Conservation (phyloP, 2,113 vertebrate genomes). For the Oreocharis arfaki region DNA sequence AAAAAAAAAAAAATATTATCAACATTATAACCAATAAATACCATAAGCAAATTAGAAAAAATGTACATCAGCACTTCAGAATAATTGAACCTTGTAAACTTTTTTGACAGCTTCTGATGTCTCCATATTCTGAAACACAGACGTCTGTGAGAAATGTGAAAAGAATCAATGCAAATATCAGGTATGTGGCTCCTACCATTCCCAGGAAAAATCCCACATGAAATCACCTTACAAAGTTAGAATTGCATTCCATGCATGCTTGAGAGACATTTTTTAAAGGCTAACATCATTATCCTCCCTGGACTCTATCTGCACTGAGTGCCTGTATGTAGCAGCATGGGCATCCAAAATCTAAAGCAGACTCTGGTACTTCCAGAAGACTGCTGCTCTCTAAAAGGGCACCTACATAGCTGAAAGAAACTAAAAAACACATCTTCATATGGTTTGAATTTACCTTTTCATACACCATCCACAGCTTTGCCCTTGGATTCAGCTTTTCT, state of each 20-base stretch:
- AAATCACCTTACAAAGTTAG: neutral
- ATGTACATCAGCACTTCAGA: neutral
- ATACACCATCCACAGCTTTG: constrained; percentile 39
- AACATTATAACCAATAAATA: neutral
- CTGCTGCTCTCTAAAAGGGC: neutral
- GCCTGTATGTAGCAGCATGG: fast-evolving
- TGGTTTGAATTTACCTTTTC: constrained; percentile 61
- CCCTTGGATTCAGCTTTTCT: constrained; percentile 70
- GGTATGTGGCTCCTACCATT: neutral
- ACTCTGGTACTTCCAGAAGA: neutral
- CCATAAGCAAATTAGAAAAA: neutral
- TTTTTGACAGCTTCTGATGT: neutral
- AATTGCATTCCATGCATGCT: neutral
- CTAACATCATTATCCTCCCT: neutral
- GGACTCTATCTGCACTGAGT: no score
- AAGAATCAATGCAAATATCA: neutral
- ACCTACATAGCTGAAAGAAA: no score
- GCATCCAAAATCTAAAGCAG: neutral
- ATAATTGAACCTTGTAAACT: neutral
- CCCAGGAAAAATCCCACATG: neutral
- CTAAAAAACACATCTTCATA: neutral
- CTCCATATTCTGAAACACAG: neutral
- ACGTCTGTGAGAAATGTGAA: neutral
- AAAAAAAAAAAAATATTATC: neutral
- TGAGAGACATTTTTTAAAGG: neutral